Percentiles rank a stretch among this genome's conserved stretches.
phyloP scores from a whole-genome alignment of 1,140 invertebrate genomes.

The Aporrectodea caliginosa region DNA sequence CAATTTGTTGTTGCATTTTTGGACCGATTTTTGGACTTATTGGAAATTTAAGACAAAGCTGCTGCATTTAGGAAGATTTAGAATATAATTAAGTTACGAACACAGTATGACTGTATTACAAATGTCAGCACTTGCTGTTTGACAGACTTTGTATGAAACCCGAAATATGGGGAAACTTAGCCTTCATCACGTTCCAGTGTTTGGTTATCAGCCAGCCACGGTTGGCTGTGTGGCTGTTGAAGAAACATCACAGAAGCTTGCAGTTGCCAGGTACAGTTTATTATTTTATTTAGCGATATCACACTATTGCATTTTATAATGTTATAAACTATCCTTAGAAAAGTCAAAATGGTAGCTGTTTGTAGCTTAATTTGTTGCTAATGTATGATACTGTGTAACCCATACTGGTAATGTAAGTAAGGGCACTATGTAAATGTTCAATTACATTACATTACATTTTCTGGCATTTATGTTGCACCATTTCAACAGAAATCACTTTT shows the following conservation, averaged over 20 bases:
- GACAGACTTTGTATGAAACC: background rate
- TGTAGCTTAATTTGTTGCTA: background rate
- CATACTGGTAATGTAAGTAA: background rate
- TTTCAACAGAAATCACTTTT: too few relatives aligned
- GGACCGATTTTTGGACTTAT: too few relatives aligned
- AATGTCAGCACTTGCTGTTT: too few relatives aligned
- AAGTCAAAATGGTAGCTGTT: too few relatives aligned
- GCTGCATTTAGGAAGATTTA: too few relatives aligned
- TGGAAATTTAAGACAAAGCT: too few relatives aligned
- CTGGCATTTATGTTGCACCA: too few relatives aligned
- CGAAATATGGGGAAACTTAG: background rate
- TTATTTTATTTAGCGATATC: background rate
- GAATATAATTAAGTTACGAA: too few relatives aligned
- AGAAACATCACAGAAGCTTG: background rate
- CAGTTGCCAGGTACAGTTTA: background rate
- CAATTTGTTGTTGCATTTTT: too few relatives aligned
- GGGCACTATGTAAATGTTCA: too few relatives aligned
- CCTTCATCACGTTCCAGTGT: background rate
- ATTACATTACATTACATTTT: too few relatives aligned
- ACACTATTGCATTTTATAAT: constrained; percentile 7
- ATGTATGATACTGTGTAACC: background rate
- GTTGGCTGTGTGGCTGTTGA: background rate
- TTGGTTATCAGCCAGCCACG: background rate
- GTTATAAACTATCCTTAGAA: background rate
- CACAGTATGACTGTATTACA: too few relatives aligned